A percentile compares a stretch with the other conserved stretches of the same genome.
Evolutionary conservation across 1,140 invertebrate genomes (phyloP).

Genomic region (Pseudomyrmex flavicornis): DNA sequence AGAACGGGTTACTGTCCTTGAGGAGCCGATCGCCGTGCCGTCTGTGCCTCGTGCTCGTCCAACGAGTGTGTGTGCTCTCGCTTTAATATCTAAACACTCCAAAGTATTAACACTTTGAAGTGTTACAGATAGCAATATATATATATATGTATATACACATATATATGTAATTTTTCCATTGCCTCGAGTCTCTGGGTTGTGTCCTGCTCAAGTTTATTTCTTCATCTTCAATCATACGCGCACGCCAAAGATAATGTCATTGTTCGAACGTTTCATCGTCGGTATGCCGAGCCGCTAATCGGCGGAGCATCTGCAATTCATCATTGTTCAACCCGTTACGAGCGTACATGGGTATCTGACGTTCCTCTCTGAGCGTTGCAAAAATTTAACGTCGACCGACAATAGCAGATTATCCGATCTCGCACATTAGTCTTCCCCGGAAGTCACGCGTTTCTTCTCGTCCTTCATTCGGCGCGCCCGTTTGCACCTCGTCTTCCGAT

Average conservation of each 20-base stretch:
- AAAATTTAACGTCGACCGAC: conserved; percentile 21
- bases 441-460: not conserved
- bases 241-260: not conserved
- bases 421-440: not conserved
- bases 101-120: not conserved
- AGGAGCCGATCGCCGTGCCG: conserved; percentile 21
- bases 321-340: not conserved
- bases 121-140: not conserved
- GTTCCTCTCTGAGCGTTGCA: not conserved
- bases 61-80: not conserved
- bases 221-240: not conserved
- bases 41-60: not conserved
- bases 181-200: not conserved
- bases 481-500: conserved; percentile 26
- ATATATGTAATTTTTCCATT: not conserved
- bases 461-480: conserved; percentile 24
- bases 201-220: not conserved
- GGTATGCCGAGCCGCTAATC: not conserved
- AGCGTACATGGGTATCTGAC: not conserved
- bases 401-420: conserved; percentile 3
- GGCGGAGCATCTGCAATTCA: conserved; percentile 1
- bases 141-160: not conserved
- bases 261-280: not conserved
- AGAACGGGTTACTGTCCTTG: conserved; percentile 48
- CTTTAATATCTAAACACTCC: not conserved